Evolutionary conservation across 2,797 vertebrate genomes (phyloP), one percentile per base, ranked within the genome.

Genomic region (Mormyrus proboscirostris): DNA sequence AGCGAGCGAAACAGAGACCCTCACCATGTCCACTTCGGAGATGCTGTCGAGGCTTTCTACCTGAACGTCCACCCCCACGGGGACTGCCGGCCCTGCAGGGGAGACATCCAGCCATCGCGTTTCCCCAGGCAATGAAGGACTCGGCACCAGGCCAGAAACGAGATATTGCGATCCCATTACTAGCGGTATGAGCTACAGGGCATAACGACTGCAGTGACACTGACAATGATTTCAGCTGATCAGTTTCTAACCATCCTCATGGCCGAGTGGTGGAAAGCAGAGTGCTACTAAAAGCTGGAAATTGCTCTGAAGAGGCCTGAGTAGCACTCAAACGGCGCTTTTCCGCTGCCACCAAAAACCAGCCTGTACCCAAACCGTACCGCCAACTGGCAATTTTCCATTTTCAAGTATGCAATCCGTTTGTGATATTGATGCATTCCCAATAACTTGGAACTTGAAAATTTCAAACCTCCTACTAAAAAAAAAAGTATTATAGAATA

Each of bases 31-130:
- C 73, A 99, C 98, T 93, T 99, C 98, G 22, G 98, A 99, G 95
- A 99, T 99, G 92, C 97, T 98, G 94, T 99, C 98, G 94, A 99
- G 93, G 88, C 98, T 99, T 94, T 99, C 98, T 92, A 99, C 97
- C 94, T 99, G 97, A 76, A 98, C 98, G 90, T 99, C 98, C 88
- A 99, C 97, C 0, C 98, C 98, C 83, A 99, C 98, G 0, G 98
- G 98, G 88, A 99, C 97, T 1, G 98, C 97, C 49, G 98, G 98
- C 90, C 98, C 98, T 99, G 94, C 16, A 91, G 84, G 76, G 41
- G 82, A 49, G 91, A 8, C 8, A 86, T 22, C 6, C 57, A 4
- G 59, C 2, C 3, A 2, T n/a, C 2, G 38, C 7, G 4, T 25
- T 53, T 44, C 38, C 57, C 38, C 57, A 22, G 19, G n/a, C 19